These are phyloP conservation scores for Drosophila lacicola DNA, from an alignment of 2,888 invertebrate species.

Conservation along the genomic window DNA sequence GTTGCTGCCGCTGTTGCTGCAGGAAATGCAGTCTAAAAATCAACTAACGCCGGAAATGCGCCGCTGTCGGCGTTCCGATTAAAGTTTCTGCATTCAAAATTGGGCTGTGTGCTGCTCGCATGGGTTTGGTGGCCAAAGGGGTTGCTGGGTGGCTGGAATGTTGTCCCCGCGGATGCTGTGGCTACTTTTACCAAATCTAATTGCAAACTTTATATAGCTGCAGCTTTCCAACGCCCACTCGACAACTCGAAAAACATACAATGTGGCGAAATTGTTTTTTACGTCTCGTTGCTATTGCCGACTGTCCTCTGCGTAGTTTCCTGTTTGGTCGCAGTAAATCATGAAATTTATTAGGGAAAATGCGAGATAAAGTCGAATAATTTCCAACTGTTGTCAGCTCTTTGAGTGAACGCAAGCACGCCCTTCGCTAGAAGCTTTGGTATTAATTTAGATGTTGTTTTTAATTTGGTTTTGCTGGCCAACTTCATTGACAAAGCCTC, in stretches of 20 bases:
- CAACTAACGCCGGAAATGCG: conserved; percentile 74
- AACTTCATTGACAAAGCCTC: conserved; percentile 65
- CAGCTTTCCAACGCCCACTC: conserved; percentile 36
- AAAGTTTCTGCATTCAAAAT: conserved; percentile 76
- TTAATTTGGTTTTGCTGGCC: conserved; percentile 62
- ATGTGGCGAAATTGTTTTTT: conserved; percentile 40
- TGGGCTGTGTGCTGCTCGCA: neutral
- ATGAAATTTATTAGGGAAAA: conserved; percentile 61
- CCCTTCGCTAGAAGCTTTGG: conserved; percentile 18
- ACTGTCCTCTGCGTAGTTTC: conserved; percentile 28
- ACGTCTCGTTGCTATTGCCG: conserved; percentile 7
- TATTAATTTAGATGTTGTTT: conserved; percentile 70
- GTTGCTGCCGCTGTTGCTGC: conserved; percentile 14
- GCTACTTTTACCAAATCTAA: conserved; percentile 71
- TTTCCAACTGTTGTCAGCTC: conserved; percentile 55
- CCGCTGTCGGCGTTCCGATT: conserved; percentile 62
- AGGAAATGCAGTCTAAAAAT: conserved; percentile 70
- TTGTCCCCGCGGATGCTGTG: conserved; percentile 50
- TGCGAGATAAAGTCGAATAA: conserved; percentile 42
- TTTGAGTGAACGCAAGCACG: conserved; percentile 44
- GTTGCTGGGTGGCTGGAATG: neutral
- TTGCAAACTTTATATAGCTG: conserved; percentile 75
- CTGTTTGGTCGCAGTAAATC: conserved; percentile 66
- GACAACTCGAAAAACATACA: conserved; percentile 40
- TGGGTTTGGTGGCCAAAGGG: conserved; percentile 13